phyloP scores from a whole-genome alignment of 2,888 invertebrate species.

The Xanthorhoe designata region DNA sequence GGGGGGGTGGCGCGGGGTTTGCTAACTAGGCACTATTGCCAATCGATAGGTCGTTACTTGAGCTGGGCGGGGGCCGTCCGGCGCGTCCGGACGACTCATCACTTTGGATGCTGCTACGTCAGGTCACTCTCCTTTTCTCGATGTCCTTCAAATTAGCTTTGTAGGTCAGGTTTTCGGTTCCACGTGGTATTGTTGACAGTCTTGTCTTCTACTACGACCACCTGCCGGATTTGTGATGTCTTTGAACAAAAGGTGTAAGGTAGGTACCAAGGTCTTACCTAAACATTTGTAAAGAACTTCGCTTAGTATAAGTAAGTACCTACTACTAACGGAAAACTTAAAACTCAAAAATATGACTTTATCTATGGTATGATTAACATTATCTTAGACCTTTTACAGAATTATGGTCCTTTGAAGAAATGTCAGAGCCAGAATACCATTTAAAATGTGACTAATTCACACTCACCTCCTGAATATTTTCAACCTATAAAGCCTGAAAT shows the following conservation, averaged over 20 bases:
- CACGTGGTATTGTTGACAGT: conserved; percentile 81
- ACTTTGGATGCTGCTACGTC: conserved; percentile 83
- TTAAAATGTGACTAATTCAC: no score
- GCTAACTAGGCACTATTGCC: conserved; percentile 85
- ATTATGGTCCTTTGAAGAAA: no score
- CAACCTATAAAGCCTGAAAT: no score
- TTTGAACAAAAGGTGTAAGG: conserved; percentile 11
- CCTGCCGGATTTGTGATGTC: conserved; percentile 48
- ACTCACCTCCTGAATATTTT: no score
- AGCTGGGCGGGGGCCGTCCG: conserved; percentile 61
- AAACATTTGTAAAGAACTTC: not conserved
- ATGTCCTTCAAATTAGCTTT: conserved; percentile 86
- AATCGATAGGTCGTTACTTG: conserved; percentile 84
- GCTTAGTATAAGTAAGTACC: no score
- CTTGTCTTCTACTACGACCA: conserved; percentile 52
- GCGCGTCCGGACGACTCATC: conserved; percentile 78
- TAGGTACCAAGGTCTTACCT: conserved; percentile 1
- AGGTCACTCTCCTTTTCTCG: conserved; percentile 86
- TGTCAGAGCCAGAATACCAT: no score
- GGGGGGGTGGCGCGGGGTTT: conserved; percentile 59
- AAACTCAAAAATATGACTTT: no score
- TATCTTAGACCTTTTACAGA: no score
- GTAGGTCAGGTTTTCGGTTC: conserved; percentile 83
- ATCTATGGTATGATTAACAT: no score
- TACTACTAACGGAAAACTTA: no score